phyloP scores from a whole-genome alignment of 2,113 vertebrate species.

The Trogon melanurus region DNA sequence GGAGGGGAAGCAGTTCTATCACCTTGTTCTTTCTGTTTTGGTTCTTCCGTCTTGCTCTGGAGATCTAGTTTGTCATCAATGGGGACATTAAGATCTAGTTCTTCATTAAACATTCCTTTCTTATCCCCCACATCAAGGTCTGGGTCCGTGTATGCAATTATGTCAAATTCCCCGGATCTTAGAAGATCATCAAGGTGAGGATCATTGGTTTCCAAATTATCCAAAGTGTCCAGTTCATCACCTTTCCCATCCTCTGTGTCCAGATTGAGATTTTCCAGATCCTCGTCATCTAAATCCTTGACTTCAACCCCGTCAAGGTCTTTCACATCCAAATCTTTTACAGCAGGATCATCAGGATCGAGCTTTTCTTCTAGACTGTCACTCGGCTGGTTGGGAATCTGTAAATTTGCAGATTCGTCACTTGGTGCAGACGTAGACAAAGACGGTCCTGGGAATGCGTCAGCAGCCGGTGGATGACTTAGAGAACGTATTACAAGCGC shows the following conservation, averaged over 20 bases:
- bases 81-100: slow-evolving; percentile 88
- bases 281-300: slow-evolving; percentile 95
- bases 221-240: slow-evolving; percentile 89
- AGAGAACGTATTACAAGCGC: slow-evolving; percentile 81
- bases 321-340: slow-evolving; percentile 94
- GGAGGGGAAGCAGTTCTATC: slow-evolving; percentile 51
- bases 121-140: slow-evolving; percentile 95
- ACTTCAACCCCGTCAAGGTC: slow-evolving; percentile 88
- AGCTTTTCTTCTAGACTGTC: slow-evolving; percentile 90
- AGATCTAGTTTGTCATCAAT: slow-evolving; percentile 85
- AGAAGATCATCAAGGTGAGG: slow-evolving; percentile 95
- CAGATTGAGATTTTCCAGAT: slow-evolving; percentile 93
- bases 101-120: slow-evolving; percentile 96
- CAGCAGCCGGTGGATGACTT: slow-evolving; percentile 81
- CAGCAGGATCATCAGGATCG: slow-evolving; percentile 90
- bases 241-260: slow-evolving; percentile 95
- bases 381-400: slow-evolving; percentile 62
- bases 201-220: slow-evolving; percentile 88
- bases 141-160: slow-evolving; percentile 96
- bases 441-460: slow-evolving; percentile 76
- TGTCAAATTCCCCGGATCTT: slow-evolving; percentile 92
- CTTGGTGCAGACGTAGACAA: slow-evolving; percentile 68
- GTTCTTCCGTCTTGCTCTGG: slow-evolving; percentile 66
- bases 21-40: slow-evolving; percentile 66
- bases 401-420: slow-evolving; percentile 63